A percentile compares a stretch with the other conserved stretches of the same genome.
Conservation (phyloP, 2,888 invertebrate species). For the Dione juno region DNA sequence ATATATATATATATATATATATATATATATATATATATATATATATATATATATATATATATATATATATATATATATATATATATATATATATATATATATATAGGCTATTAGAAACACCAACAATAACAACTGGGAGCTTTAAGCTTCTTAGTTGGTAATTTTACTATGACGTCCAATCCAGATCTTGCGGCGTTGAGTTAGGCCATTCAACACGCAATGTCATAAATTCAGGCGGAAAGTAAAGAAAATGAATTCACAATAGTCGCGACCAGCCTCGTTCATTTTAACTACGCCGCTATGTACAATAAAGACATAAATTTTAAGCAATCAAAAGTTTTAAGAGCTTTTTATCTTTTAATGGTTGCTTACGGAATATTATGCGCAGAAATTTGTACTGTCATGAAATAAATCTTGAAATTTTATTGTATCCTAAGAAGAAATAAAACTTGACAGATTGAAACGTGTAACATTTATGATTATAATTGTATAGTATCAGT, state of each 20-base stretch:
- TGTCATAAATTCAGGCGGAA: no score
- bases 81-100: no score
- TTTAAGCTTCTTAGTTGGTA: no score
- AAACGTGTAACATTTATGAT: background rate
- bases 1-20: no score
- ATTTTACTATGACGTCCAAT: no score
- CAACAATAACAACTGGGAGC: no score
- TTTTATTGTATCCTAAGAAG: constrained; percentile 10
- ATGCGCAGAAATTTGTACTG: constrained; percentile 8
- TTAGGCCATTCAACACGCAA: background rate
- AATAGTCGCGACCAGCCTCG: background rate
- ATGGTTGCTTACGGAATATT: constrained; percentile 21
- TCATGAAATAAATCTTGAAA: constrained; percentile 20
- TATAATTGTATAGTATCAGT: background rate
- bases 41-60: no score
- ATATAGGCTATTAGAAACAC: no score
- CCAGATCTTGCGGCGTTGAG: no score
- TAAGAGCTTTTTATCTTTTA: constrained; percentile 31
- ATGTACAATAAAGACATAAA: constrained; percentile 17
- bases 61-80: no score
- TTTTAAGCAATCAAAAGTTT: constrained; percentile 27
- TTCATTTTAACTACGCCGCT: background rate
- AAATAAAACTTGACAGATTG: constrained; percentile 6
- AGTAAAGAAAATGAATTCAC: background rate
- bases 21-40: no score